Conservation (phyloP, 2,797 vertebrate genomes). For the Parambassis ranga region DNA sequence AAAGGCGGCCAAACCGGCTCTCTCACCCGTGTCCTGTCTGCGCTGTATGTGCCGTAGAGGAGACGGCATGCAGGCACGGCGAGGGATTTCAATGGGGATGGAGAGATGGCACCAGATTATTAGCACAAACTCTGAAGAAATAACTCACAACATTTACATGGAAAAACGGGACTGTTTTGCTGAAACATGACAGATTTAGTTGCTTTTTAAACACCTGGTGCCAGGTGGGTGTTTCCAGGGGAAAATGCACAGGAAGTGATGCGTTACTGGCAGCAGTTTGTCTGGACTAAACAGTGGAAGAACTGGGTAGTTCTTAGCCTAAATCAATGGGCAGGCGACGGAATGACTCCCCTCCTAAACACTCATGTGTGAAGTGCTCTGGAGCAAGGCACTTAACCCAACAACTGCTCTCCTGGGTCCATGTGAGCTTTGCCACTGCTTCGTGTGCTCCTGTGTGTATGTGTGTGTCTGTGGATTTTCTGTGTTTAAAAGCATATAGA, state of each 20-base stretch:
- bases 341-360: too few species aligned
- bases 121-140: constrained; percentile 22
- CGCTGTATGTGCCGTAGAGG: constrained; percentile 29
- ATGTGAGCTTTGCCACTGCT: too few species aligned
- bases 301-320: constrained; percentile 18
- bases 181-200: constrained; percentile 64
- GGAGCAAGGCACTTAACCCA: too few species aligned
- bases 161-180: constrained; percentile 28
- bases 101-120: constrained; percentile 33
- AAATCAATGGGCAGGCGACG: background rate
- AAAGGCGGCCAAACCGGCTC: constrained; percentile 19
- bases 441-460: too few species aligned
- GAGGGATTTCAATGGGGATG: constrained; percentile 19
- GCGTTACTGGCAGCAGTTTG: constrained; percentile 26
- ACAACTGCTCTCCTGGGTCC: too few species aligned
- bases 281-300: constrained; percentile 55
- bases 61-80: constrained; percentile 52
- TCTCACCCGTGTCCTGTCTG: constrained; percentile 36
- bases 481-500: too few species aligned
- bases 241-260: constrained; percentile 52
- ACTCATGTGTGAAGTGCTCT: too few species aligned
- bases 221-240: constrained; percentile 46
- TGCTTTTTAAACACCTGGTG: constrained; percentile 44
- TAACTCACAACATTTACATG: constrained; percentile 38
- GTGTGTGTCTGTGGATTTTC: too few species aligned